Evolutionary conservation across 2,888 invertebrate genomes (phyloP).

Genomic region (Hydraecia micacea): DNA sequence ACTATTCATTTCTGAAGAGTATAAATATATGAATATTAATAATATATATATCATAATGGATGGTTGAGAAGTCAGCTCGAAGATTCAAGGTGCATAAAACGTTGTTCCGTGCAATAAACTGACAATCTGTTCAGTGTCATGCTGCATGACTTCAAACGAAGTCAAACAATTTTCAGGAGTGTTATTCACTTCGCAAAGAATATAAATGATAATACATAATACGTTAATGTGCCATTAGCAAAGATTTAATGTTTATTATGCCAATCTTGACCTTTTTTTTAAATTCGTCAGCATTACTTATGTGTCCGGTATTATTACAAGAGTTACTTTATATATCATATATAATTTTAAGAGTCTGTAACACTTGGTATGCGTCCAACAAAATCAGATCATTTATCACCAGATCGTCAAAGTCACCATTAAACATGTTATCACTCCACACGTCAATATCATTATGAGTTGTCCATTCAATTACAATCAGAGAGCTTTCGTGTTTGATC

Average conservation of each 20-base stretch:
- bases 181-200: conserved; percentile 54
- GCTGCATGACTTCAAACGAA: conserved; percentile 49
- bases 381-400: conserved; percentile 62
- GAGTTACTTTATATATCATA: conserved; percentile 59
- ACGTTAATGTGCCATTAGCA: conserved; percentile 60
- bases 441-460: conserved; percentile 66
- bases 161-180: conserved; percentile 38
- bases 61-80: not conserved
- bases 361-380: conserved; percentile 62
- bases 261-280: conserved; percentile 52
- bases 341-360: conserved; percentile 54
- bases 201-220: conserved; percentile 64
- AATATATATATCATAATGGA: not conserved
- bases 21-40: not conserved
- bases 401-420: conserved; percentile 65
- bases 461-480: conserved; percentile 69
- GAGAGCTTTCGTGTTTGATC: conserved; percentile 67
- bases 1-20: conserved; percentile 16
- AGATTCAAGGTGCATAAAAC: conserved; percentile 23
- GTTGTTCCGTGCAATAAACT: conserved; percentile 17
- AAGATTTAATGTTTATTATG: conserved; percentile 60
- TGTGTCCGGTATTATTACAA: conserved; percentile 50
- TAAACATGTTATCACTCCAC: conserved; percentile 63
- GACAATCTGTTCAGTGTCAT: conserved; percentile 29
- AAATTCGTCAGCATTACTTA: conserved; percentile 57